Evolutionary conservation across 2,113 vertebrate species (phyloP).

Genomic region (Paramisgurnus dabryanus): DNA sequence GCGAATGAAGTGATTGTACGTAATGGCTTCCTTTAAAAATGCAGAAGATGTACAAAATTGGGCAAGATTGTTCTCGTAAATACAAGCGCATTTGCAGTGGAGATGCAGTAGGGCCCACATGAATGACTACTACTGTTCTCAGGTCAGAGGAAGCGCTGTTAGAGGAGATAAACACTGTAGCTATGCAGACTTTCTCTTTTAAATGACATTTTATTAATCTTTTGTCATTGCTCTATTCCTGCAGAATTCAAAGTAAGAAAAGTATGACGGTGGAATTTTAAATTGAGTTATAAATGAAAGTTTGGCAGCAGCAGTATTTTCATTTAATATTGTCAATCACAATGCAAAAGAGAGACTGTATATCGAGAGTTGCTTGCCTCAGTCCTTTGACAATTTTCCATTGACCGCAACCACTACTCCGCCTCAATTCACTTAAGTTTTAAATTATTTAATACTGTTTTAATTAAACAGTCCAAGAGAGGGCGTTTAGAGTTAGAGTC

Average conservation of each 20-base stretch:
- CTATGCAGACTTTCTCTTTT: slow-evolving; percentile 32
- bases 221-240: slow-evolving; percentile 29
- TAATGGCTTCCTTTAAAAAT: slow-evolving; percentile 1
- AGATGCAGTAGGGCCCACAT: slow-evolving; percentile 12
- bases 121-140: slow-evolving; percentile 6
- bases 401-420: too few relatives aligned
- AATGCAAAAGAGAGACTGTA: too few relatives aligned
- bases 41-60: background rate
- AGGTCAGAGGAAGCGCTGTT: slow-evolving; percentile 29
- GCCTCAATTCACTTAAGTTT: too few relatives aligned
- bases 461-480: too few relatives aligned
- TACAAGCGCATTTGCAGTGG: background rate
- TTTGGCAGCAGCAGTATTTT: too few relatives aligned
- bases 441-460: too few relatives aligned
- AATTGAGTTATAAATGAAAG: background rate
- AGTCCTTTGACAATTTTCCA: too few relatives aligned
- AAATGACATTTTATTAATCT: slow-evolving; percentile 48
- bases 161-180: slow-evolving; percentile 25
- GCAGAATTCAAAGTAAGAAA: slow-evolving; percentile 47
- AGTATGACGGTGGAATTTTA: slow-evolving; percentile 37
- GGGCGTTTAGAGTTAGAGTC: too few relatives aligned
- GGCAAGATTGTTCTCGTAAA: background rate
- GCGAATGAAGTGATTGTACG: background rate
- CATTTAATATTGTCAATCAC: too few relatives aligned
- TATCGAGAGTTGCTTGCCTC: too few relatives aligned